Evolutionary conservation across 2,888 invertebrate species (phyloP).

Genomic region (Steinernema scapterisci): DNA sequence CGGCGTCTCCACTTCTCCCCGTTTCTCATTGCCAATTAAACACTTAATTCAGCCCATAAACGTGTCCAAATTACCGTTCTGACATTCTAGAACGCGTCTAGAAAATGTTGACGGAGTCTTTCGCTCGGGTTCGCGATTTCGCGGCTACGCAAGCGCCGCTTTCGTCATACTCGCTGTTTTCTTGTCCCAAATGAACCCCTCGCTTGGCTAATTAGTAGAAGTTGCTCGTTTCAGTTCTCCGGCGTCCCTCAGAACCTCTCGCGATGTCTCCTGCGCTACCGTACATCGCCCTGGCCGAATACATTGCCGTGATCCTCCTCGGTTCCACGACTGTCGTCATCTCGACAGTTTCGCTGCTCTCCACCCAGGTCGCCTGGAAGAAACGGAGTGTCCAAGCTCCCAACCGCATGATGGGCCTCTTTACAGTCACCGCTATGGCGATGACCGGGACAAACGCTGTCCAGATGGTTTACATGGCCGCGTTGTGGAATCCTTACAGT

Average conservation of each 20-base stretch:
- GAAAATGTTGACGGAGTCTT: not conserved
- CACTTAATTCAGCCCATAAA: not conserved
- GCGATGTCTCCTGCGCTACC: not conserved
- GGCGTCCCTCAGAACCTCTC: not conserved
- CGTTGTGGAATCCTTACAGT: conserved; percentile 4
- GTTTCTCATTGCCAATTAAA: not conserved
- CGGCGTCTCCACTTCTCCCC: no score
- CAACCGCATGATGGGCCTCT: conserved; percentile 29
- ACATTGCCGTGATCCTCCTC: conserved; percentile 25
- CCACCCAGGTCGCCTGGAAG: conserved; percentile 29
- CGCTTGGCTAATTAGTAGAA: not conserved
- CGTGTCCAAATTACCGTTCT: not conserved
- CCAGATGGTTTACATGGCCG: conserved; percentile 18
- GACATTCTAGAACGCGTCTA: not conserved
- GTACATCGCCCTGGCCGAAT: conserved; percentile 25
- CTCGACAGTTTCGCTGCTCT: conserved; percentile 24
- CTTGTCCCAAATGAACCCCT: not conserved
- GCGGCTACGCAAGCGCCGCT: not conserved
- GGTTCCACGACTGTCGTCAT: conserved; percentile 10
- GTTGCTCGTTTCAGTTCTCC: not conserved
- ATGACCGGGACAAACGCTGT: conserved; percentile 24
- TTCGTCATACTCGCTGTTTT: not conserved
- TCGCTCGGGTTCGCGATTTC: not conserved
- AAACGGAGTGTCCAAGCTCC: conserved; percentile 3
- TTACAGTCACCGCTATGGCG: conserved; percentile 21